Percentiles rank a stretch among this genome's conserved stretches.
phyloP scores from a whole-genome alignment of 2,113 vertebrate species.

The Xenopus borealis region DNA sequence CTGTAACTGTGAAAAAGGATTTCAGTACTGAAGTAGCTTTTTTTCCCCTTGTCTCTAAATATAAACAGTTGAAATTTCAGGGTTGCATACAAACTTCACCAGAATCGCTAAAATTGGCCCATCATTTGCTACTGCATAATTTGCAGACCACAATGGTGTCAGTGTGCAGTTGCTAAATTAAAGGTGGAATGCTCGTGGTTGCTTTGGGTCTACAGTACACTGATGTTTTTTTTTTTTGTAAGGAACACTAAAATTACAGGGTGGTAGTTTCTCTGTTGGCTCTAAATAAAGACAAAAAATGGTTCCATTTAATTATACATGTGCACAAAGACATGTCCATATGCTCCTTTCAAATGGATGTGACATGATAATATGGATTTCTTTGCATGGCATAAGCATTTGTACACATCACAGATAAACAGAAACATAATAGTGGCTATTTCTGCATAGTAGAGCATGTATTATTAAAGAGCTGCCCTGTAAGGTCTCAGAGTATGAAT shows the following conservation, averaged over 20 bases:
- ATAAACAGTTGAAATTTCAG: conserved; percentile 7
- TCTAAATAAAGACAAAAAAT: conserved; percentile 23
- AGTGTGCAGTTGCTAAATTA: background rate
- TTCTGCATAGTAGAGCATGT: too few species aligned
- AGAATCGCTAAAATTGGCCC: conserved; percentile 6
- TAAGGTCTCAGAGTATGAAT: too few species aligned
- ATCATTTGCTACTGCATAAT: background rate
- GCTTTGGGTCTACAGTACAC: background rate
- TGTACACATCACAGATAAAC: too few species aligned
- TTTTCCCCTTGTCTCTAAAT: conserved; percentile 1
- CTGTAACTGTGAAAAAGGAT: too few species aligned
- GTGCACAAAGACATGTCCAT: background rate
- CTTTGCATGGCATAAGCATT: too few species aligned
- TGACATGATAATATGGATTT: too few species aligned
- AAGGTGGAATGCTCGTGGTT: conserved; percentile 10
- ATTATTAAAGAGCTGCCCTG: too few species aligned
- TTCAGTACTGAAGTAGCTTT: conserved; percentile 4
- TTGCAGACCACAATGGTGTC: conserved; percentile 24
- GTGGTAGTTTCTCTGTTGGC: background rate
- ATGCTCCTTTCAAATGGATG: too few species aligned
- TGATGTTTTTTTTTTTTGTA: background rate
- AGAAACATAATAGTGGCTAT: too few species aligned
- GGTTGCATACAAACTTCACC: background rate
- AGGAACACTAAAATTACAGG: conserved; percentile 24
- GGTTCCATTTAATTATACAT: conserved; percentile 22